Evolutionary conservation across 2,113 vertebrate genomes (phyloP), one percentile per base, ranked within the genome.

Genomic region (Circaetus gallicus): DNA sequence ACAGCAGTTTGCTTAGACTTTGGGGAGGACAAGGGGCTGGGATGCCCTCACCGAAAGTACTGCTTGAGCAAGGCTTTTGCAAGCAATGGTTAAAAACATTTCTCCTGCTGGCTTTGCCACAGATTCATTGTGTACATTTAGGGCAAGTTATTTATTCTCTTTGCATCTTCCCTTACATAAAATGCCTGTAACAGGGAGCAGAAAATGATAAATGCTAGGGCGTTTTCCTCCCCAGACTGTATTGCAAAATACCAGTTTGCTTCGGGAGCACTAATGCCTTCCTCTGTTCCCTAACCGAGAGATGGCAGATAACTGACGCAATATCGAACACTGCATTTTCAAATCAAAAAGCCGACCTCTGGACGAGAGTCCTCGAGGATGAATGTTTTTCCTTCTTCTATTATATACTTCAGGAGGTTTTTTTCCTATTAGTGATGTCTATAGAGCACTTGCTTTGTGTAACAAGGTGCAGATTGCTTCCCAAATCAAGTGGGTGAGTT

Each of bases 71-170:
- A 19, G 25, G 63, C 18, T 73, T 28, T 63, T 36, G 24, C 36
- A 65, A 85, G 10, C 20, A 65, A 45, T 21, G 14, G 19, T 78
- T 82, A 43, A 82, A 90, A 90, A 8, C 10, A 4, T 66, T 62
- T 83, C 16, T 42, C 25, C 34, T 40, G 21, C n/a, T 47, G 47
- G 26, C 52, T 34, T 62, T 45, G 50, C 34, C 58, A 52, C 43
- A 72, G 52, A 61, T 63, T 76, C 40, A 22, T 32, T 56, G 49
- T 38, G 52, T n/a, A 53, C 43, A 86, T 93, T 83, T 20, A 86
- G 92, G 92, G 80, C 67, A 84, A 86, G 82, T 17, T 83, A 59
- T 86, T 83, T 93, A 70, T 78, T 93, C 38, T 82, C 34, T 86
- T 71, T 79, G 69, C 80, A 53, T 82, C 71, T 90, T 63, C 42